Evolutionary conservation across 2,888 invertebrate genomes (phyloP).

Genomic region (Hoplodrina blanda): DNA sequence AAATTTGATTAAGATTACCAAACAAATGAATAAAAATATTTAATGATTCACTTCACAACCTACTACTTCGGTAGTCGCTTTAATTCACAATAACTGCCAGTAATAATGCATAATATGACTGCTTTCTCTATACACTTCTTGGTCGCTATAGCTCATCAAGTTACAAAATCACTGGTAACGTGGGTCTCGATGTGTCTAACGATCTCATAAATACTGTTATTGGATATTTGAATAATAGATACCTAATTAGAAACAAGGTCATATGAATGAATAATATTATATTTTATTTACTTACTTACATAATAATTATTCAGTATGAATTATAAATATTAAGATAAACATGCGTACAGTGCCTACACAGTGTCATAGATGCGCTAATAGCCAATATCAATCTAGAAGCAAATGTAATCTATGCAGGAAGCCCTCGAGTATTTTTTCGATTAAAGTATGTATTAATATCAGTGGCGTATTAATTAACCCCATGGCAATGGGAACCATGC

Average conservation of each 20-base stretch:
- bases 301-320: constrained; percentile 46
- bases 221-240: constrained; percentile 10
- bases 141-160: neutral
- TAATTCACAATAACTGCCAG: neutral
- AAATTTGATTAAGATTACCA: constrained; percentile 47
- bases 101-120: neutral
- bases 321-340: constrained; percentile 58
- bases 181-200: neutral
- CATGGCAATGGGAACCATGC: too few species aligned
- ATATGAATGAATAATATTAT: constrained; percentile 49
- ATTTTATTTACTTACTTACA: constrained; percentile 62
- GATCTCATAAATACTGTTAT: neutral
- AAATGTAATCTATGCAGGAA: constrained; percentile 43
- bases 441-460: constrained; percentile 14
- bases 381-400: constrained; percentile 60
- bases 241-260: constrained; percentile 54
- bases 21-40: constrained; percentile 45
- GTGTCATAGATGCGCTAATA: constrained; percentile 43
- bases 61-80: neutral
- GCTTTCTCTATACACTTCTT: neutral
- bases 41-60: constrained; percentile 2
- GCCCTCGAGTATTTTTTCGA: constrained; percentile 30
- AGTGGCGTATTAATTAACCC: neutral
- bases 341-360: constrained; percentile 48
- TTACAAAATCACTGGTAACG: constrained; percentile 9